Evolutionary conservation across 2,888 invertebrate species (phyloP), one percentile per base, ranked within the genome.

Genomic region (Microctonus hyperodae): DNA sequence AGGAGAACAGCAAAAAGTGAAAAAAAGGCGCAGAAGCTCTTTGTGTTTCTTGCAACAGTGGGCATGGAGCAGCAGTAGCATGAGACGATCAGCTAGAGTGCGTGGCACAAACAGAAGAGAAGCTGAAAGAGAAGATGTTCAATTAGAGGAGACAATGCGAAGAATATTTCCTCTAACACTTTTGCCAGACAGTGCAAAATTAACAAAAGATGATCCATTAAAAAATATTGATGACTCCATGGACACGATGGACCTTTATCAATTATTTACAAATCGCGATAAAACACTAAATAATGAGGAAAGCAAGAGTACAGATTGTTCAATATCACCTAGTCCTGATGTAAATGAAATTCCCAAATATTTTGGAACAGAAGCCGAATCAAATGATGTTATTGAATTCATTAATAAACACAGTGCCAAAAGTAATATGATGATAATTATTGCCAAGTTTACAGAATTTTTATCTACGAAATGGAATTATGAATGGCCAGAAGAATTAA

Each of bases 21-120:
- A 86, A 1, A 88, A 92, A 73, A 85, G 92, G n/a, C 86, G 92
- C 69, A 89, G 92, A 44, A 92, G 91, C 82, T 90, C 91, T 33
- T 84, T 92, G 13, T 90, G 90, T 58, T 90, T 90, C 74, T 82
- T 93, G 23, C 90, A 92, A 75, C 90, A 91, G 74, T 92, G 93
- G 92, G 91, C 91, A 60, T 93, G 92, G 91, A 92, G 92, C 74
- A 87, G 87, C 62, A 90, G 82, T 69, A 81, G 74, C 61, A 81
- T 79, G 72, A 78, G 81, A 68, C 74, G 86, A 61, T 85, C 86
- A 0, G 84, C 86, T 1, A 75, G 86, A 71, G 85, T 85, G 3
- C 77, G 85, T 68, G 74, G 72, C 7, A 83, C 87, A 5, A 86
- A 85, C 61, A 88, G 87, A 72, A 86, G 87, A 67, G 88, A 89